phyloP scores from a whole-genome alignment of 1,140 invertebrate species.

The Polypedilum vanderplanki region DNA sequence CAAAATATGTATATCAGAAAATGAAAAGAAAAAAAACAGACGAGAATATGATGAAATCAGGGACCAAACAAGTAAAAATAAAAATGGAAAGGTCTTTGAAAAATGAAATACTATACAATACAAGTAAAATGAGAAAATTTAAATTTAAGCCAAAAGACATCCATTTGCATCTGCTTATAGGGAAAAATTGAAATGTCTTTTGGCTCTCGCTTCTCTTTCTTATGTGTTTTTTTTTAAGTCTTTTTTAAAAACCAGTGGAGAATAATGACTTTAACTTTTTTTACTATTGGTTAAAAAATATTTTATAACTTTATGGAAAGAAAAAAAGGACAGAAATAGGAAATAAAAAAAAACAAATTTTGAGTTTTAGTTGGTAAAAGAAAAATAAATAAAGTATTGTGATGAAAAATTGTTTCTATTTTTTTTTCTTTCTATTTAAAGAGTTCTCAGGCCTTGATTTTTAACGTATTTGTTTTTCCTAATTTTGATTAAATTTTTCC shows the following conservation, averaged over 20 bases:
- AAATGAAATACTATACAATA: neutral
- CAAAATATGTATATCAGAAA: conserved; percentile 1
- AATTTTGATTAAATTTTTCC: no score
- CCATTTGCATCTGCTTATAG: neutral
- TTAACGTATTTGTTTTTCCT: no score
- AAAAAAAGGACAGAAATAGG: no score
- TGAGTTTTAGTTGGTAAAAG: no score
- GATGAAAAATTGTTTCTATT: no score
- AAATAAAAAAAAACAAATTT: no score
- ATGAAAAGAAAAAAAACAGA: neutral
- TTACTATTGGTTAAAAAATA: no score
- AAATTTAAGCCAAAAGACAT: conserved; percentile 15
- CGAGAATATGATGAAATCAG: neutral
- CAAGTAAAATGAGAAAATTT: neutral
- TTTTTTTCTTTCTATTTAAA: no score
- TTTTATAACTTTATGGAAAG: no score
- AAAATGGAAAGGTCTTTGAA: neutral
- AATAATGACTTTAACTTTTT: neutral
- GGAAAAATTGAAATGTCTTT: neutral
- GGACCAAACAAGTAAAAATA: neutral
- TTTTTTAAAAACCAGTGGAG: neutral
- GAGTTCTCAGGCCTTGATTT: no score
- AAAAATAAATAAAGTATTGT: no score
- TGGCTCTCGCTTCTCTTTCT: neutral
- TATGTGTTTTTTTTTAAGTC: no score